These are phyloP conservation scores for Athripsodes cinereus DNA, from an alignment of 2,888 invertebrate genomes.

Conservation along the genomic window DNA sequence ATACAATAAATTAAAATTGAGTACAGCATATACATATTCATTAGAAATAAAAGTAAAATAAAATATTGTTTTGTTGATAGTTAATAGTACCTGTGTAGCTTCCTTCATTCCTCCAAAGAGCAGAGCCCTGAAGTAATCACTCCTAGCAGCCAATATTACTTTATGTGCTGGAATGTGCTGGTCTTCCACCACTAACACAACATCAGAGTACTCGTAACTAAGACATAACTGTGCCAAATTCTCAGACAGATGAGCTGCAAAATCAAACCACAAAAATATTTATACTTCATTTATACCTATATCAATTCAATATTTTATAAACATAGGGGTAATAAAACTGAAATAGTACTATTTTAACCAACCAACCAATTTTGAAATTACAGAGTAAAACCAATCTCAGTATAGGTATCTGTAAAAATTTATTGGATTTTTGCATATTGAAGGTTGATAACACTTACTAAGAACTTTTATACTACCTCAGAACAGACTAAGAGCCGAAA, in stretches of 20 bases:
- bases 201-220: conserved; percentile 86
- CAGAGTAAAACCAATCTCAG: too few species aligned
- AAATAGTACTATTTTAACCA: too few species aligned
- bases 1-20: too few species aligned
- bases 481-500: too few species aligned
- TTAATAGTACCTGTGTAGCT: conserved; percentile 58
- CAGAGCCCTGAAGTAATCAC: conserved; percentile 89
- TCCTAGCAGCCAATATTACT: conserved; percentile 89
- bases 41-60: too few species aligned
- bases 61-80: too few species aligned
- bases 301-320: not conserved
- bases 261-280: not conserved
- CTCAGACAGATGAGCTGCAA: conserved; percentile 66
- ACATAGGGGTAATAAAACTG: not conserved
- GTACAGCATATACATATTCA: too few species aligned
- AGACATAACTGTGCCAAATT: conserved; percentile 81
- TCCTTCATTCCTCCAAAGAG: conserved; percentile 75
- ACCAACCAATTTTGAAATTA: too few species aligned
- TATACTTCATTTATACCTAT: not conserved
- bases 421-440: too few species aligned
- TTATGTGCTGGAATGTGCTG: conserved; percentile 50
- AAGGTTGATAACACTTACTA: too few species aligned
- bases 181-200: conserved; percentile 80
- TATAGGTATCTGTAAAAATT: too few species aligned
- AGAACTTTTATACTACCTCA: too few species aligned